Evolutionary conservation across 2,888 invertebrate species (phyloP).

Genomic region (Eilema depressum): DNA sequence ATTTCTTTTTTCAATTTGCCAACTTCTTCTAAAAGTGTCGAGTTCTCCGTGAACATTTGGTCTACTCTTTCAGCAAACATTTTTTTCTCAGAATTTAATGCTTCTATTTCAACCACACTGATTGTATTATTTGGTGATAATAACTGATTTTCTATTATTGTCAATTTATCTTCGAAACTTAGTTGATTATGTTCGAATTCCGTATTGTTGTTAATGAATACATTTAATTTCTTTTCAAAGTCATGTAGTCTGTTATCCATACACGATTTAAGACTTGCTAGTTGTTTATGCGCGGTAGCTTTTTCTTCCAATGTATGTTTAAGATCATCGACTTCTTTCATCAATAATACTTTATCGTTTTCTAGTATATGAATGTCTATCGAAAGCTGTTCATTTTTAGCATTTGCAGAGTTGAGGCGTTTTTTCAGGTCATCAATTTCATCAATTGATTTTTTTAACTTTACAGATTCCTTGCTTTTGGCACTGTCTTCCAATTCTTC

Average conservation of each 20-base stretch:
- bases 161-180: conserved; percentile 58
- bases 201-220: conserved; percentile 37
- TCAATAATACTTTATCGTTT: conserved; percentile 83
- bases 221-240: conserved; percentile 43
- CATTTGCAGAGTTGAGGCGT: conserved; percentile 68
- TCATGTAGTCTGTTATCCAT: conserved; percentile 45
- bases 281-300: conserved; percentile 40
- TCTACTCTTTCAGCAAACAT: conserved; percentile 51
- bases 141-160: conserved; percentile 47
- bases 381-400: conserved; percentile 81
- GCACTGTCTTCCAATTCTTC: conserved; percentile 80
- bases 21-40: conserved; percentile 53
- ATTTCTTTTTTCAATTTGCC: conserved; percentile 54
- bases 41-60: conserved; percentile 56
- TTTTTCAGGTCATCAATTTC: conserved; percentile 79
- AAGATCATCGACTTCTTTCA: conserved; percentile 78
- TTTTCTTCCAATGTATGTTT: conserved; percentile 59
- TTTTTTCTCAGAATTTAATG: conserved; percentile 53
- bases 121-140: conserved; percentile 30
- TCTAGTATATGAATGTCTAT: conserved; percentile 84
- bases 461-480: conserved; percentile 62
- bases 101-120: conserved; percentile 40
- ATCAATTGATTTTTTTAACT: conserved; percentile 66
- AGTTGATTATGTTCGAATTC: conserved; percentile 61
- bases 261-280: conserved; percentile 39